Conservation (phyloP, 2,888 invertebrate species). For the Dorcus hopei region DNA sequence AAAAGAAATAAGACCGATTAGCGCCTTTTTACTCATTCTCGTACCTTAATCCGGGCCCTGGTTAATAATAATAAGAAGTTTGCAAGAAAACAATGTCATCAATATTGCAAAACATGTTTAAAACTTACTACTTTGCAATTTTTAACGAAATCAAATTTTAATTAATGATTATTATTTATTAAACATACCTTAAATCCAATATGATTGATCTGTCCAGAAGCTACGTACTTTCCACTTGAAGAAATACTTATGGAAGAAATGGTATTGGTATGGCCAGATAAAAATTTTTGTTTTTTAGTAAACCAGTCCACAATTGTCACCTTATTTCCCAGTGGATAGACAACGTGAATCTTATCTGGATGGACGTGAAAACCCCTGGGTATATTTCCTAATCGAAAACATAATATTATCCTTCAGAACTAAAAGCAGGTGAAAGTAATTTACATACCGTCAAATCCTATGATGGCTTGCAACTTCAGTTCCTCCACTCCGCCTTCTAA, state of each 20-base stretch:
- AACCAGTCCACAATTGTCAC: constrained; percentile 68
- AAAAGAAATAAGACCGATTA: no score
- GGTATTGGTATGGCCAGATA: constrained; percentile 76
- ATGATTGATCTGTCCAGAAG: constrained; percentile 87
- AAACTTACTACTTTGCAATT: no score
- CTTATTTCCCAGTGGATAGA: constrained; percentile 78
- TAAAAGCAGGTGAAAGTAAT: background rate
- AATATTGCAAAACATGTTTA: no score
- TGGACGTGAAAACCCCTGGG: constrained; percentile 65
- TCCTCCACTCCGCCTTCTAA: constrained; percentile 55
- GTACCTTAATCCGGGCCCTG: no score
- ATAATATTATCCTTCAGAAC: background rate
- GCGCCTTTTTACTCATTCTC: no score
- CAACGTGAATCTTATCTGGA: constrained; percentile 66
- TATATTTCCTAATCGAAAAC: constrained; percentile 42
- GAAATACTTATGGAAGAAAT: constrained; percentile 78
- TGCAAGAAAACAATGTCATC: no score
- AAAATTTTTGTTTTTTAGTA: constrained; percentile 69
- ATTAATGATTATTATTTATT: no score
- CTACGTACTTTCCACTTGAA: constrained; percentile 70
- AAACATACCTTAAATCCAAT: constrained; percentile 76
- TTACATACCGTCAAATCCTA: constrained; percentile 75
- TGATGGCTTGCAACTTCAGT: constrained; percentile 66
- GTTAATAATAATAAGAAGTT: no score
- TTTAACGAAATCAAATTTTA: no score